Evolutionary conservation across 2,113 vertebrate genomes (phyloP).

Genomic region (Numida meleagris): DNA sequence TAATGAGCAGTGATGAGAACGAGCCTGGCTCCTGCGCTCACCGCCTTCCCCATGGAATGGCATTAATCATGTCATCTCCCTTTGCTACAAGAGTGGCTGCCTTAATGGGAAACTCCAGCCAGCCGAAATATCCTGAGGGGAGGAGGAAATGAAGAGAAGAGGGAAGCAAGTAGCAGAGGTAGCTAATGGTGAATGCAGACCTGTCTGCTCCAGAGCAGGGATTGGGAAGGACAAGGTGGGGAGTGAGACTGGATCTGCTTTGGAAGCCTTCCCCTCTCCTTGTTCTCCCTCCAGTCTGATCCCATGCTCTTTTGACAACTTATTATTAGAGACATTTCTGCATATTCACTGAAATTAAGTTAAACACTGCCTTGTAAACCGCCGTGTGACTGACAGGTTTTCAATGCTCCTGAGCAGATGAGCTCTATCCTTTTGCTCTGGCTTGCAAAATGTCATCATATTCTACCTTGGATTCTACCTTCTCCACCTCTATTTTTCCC

Average conservation of each 20-base stretch:
- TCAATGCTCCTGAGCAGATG: slow-evolving; percentile 15
- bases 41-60: slow-evolving; percentile 54
- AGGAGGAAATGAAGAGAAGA: slow-evolving; percentile 28
- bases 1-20: slow-evolving; percentile 53
- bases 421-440: not conserved
- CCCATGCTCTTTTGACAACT: slow-evolving; percentile 32
- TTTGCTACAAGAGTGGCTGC: slow-evolving; percentile 81
- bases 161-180: not conserved
- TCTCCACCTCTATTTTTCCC: not conserved
- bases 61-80: slow-evolving; percentile 80
- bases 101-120: slow-evolving; percentile 80
- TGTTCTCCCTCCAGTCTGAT: slow-evolving; percentile 3
- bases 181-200: slow-evolving; percentile 23
- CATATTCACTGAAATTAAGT: slow-evolving; percentile 60
- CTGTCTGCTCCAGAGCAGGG: not conserved
- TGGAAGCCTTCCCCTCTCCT: not conserved
- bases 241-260: not conserved
- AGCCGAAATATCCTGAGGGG: slow-evolving; percentile 54
- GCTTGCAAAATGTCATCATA: not conserved
- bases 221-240: not conserved
- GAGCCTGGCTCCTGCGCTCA: slow-evolving; percentile 35
- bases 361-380: slow-evolving; percentile 38
- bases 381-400: not conserved
- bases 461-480: not conserved
- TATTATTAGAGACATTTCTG: slow-evolving; percentile 54